A percentile compares a stretch with the other conserved stretches of the same genome.
These are phyloP conservation scores for Girardinichthys multiradiatus DNA, from an alignment of 2,113 vertebrate species.

Conservation along the genomic window DNA sequence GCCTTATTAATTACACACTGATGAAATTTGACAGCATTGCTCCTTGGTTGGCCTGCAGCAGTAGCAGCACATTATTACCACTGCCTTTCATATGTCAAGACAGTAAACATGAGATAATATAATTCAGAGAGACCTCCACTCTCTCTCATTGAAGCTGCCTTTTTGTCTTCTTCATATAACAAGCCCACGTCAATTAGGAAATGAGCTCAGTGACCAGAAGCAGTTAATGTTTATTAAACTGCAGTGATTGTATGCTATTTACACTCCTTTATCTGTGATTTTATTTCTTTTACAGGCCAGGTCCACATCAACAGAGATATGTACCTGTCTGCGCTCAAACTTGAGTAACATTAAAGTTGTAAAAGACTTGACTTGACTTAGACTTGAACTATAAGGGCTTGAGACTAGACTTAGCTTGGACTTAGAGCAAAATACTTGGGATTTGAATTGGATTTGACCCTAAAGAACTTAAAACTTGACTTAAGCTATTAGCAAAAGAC, in stretches of 20 bases:
- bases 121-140: conserved; percentile 35
- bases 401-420: too few species aligned
- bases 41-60: conserved; percentile 38
- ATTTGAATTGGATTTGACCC: neutral
- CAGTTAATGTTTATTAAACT: neutral
- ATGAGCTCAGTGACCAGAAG: conserved; percentile 24
- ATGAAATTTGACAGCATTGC: conserved; percentile 57
- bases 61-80: conserved; percentile 54
- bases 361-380: neutral
- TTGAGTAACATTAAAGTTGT: neutral
- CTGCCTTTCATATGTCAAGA: conserved; percentile 59
- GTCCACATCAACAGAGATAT: neutral
- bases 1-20: conserved; percentile 73
- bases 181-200: conserved; percentile 28
- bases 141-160: conserved; percentile 30
- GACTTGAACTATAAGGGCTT: neutral
- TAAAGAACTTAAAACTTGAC: neutral
- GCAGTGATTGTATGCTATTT: conserved; percentile 16
- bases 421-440: neutral
- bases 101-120: conserved; percentile 55
- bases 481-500: neutral
- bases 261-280: neutral
- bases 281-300: neutral
- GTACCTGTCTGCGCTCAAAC: too few species aligned
- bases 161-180: conserved; percentile 46